A percentile compares a stretch with the other conserved stretches of the same genome.
Evolutionary conservation across 1,140 invertebrate genomes (phyloP).

Genomic region (Papilio machaon): DNA sequence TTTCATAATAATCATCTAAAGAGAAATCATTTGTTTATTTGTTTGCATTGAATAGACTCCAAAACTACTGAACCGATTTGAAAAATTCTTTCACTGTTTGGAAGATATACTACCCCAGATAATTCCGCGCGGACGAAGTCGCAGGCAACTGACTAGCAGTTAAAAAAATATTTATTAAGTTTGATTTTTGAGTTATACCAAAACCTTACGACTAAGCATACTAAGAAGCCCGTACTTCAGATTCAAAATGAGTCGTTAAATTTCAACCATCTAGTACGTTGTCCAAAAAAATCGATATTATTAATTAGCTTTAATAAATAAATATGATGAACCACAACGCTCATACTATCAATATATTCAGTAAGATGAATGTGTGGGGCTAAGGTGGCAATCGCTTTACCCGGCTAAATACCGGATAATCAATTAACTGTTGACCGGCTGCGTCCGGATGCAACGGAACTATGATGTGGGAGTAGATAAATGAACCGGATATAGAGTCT

Average conservation of each 20-base stretch:
- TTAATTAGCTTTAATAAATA: background rate
- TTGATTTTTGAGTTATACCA: background rate
- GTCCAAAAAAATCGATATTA: background rate
- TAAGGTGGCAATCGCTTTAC: constrained; percentile 50
- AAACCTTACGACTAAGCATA: too few species aligned
- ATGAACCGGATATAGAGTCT: constrained; percentile 61
- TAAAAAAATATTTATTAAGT: too few species aligned
- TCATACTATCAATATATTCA: constrained; percentile 36
- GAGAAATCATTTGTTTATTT: too few species aligned
- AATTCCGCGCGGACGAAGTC: too few species aligned
- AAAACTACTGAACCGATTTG: too few species aligned
- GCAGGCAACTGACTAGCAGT: too few species aligned
- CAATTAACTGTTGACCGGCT: constrained; percentile 75
- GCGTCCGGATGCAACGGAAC: constrained; percentile 70
- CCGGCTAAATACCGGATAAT: constrained; percentile 70
- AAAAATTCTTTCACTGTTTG: too few species aligned
- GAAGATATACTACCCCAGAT: too few species aligned
- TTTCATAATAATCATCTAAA: background rate
- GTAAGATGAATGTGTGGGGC: constrained; percentile 49
- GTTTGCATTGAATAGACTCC: too few species aligned
- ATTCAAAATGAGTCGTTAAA: too few species aligned
- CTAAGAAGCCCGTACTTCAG: too few species aligned
- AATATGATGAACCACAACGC: background rate
- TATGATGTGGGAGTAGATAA: constrained; percentile 66
- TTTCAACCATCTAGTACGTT: too few species aligned